These are phyloP conservation scores for Sporophila hypoxantha DNA, from an alignment of 2,113 vertebrate genomes.

Conservation along the genomic window DNA sequence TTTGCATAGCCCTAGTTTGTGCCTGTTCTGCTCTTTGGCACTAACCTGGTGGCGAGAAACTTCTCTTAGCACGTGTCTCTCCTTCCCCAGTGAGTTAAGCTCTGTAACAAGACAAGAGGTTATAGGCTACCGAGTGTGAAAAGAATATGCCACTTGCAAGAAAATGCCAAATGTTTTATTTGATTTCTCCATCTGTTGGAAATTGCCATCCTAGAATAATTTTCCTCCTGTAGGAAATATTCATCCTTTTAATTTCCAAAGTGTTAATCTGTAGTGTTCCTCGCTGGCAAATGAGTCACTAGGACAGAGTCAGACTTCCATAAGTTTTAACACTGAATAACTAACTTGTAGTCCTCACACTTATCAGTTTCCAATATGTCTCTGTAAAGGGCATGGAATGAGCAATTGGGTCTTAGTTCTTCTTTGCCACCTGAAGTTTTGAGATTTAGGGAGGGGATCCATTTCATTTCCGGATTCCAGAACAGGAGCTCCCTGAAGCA, in stretches of 20 bases:
- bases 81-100: background rate
- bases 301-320: background rate
- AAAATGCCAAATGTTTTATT: conserved; percentile 11
- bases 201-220: background rate
- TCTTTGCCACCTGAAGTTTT: background rate
- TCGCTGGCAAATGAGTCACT: conserved; percentile 7
- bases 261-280: background rate
- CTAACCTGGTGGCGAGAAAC: background rate
- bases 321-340: background rate
- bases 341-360: background rate
- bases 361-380: background rate
- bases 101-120: background rate
- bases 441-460: background rate
- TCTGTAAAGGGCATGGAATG: background rate
- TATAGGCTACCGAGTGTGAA: background rate
- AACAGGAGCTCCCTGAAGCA: background rate
- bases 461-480: background rate
- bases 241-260: conserved; percentile 6
- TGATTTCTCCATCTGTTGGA: conserved; percentile 34
- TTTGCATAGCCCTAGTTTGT: background rate
- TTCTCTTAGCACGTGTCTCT: background rate
- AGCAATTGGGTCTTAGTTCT: background rate
- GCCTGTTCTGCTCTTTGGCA: background rate
- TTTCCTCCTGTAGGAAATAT: background rate
- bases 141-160: background rate